These are phyloP conservation scores for Scaptodrosophila lebanonensis DNA, from an alignment of 1,140 invertebrate species.

Conservation along the genomic window DNA sequence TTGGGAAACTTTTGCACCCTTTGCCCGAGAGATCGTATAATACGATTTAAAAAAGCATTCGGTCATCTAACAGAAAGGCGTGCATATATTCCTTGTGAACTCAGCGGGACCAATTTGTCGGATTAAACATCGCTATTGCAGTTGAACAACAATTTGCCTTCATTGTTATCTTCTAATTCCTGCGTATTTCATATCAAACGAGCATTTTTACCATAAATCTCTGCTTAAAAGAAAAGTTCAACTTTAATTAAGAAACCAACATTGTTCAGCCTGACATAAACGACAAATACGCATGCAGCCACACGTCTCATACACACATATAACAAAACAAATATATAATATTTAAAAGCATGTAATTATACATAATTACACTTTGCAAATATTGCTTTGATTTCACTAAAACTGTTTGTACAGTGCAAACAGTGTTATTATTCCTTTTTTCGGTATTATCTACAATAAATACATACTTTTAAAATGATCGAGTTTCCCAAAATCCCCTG, in stretches of 20 bases:
- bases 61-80: conserved; percentile 23
- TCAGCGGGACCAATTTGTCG: conserved; percentile 60
- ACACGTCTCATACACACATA: conserved; percentile 11
- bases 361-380: conserved; percentile 48
- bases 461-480: too few relatives aligned
- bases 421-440: conserved; percentile 41
- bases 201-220: conserved; percentile 20
- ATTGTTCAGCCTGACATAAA: too few relatives aligned
- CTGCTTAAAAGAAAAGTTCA: conserved; percentile 51
- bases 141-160: conserved; percentile 11
- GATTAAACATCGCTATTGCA: conserved; percentile 38
- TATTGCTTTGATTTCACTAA: conserved; percentile 49
- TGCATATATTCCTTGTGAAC: conserved; percentile 26
- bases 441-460: conserved; percentile 51
- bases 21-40: conserved; percentile 88
- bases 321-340: conserved; percentile 33
- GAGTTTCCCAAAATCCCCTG: too few relatives aligned
- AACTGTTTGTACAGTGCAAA: conserved; percentile 50
- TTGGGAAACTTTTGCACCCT: conserved; percentile 96
- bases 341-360: conserved; percentile 43
- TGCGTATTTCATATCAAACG: conserved; percentile 33
- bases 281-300: conserved; percentile 46
- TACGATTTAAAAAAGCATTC: conserved; percentile 34
- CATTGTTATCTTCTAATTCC: conserved; percentile 7
- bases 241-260: conserved; percentile 44